Evolutionary conservation across 2,797 vertebrate species (phyloP), one percentile per base, ranked within the genome.

Genomic region (Eremophila alpestris): DNA sequence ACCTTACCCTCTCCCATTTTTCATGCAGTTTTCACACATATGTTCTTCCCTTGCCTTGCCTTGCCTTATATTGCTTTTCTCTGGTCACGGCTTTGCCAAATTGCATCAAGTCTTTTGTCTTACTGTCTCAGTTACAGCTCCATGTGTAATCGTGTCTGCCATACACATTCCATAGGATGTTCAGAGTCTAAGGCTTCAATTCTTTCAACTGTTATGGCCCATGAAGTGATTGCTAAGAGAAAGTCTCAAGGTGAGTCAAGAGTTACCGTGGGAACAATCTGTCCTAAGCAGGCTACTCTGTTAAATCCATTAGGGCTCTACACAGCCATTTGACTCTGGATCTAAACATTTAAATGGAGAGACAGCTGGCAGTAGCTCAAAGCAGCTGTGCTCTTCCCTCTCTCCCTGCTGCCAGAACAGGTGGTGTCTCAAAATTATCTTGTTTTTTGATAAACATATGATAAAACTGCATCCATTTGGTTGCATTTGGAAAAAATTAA

Each of bases 401-500:
- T 90, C 23, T 94, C 26, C 32, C 51, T 83, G 54, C 69, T 95
- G 69, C 62, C 73, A 86, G 51, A 51, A 83, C 87, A 94, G 83
- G 84, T 89, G 89, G 84, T 78, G 32, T 75, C 29, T 63, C 30
- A 3, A 83, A 95, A 92, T 89, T 64, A 75, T 38, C 40, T 80
- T 67, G 10, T 36, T 94, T 89, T 65, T 63, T 91, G 87, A 93
- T 86, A 95, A 94, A 85, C 23, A 46, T 80, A 58, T 43, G 83
- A 92, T 81, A 83, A 83, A 87, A 87, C 52, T 83, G 9, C 26
- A 83, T 70, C 32, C 0, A 0, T 38, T 87, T 93, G 23, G 58
- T 89, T 89, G 63, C 32, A 63, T 87, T 89, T 97, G 76, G 69
- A 81, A 94, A 91, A 83, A 78, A 49, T 11, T 74, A 83, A 51